A percentile compares a stretch with the other conserved stretches of the same genome.
These are phyloP conservation scores for Coremacera marginata DNA, from an alignment of 2,888 invertebrate species.

Conservation along the genomic window DNA sequence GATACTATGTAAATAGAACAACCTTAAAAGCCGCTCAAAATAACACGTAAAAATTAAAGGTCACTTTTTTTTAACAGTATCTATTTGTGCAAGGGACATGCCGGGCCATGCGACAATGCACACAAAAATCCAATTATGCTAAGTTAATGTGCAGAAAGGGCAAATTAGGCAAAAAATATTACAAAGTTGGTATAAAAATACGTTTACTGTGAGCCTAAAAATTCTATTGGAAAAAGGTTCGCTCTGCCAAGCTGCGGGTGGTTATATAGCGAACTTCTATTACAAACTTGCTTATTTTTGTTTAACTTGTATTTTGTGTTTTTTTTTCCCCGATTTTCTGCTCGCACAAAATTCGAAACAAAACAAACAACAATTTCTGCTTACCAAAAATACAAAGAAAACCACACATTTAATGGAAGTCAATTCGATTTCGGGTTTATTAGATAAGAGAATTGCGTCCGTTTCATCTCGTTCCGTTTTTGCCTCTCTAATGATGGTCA, in stretches of 20 bases:
- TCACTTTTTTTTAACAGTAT: neutral
- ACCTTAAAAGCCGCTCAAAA: neutral
- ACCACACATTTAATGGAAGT: too few species aligned
- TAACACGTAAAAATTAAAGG: neutral
- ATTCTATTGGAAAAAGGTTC: neutral
- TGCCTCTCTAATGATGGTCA: too few species aligned
- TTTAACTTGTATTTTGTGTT: too few species aligned
- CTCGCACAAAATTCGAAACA: too few species aligned
- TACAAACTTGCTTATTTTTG: neutral
- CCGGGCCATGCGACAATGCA: neutral
- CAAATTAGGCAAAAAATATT: slow-evolving; percentile 18
- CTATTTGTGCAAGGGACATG: neutral
- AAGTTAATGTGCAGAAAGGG: slow-evolving; percentile 26
- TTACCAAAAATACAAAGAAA: too few species aligned
- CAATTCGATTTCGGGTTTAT: too few species aligned
- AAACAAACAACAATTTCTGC: too few species aligned
- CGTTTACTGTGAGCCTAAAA: too few species aligned
- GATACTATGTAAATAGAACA: neutral
- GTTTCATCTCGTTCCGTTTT: too few species aligned
- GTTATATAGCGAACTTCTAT: neutral
- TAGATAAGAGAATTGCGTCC: too few species aligned
- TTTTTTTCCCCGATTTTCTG: too few species aligned
- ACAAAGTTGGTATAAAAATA: neutral
- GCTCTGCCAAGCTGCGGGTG: neutral
- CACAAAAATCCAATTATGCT: slow-evolving; percentile 26